These are phyloP conservation scores for Lanius collurio DNA, from an alignment of 2,113 vertebrate genomes.

Conservation along the genomic window DNA sequence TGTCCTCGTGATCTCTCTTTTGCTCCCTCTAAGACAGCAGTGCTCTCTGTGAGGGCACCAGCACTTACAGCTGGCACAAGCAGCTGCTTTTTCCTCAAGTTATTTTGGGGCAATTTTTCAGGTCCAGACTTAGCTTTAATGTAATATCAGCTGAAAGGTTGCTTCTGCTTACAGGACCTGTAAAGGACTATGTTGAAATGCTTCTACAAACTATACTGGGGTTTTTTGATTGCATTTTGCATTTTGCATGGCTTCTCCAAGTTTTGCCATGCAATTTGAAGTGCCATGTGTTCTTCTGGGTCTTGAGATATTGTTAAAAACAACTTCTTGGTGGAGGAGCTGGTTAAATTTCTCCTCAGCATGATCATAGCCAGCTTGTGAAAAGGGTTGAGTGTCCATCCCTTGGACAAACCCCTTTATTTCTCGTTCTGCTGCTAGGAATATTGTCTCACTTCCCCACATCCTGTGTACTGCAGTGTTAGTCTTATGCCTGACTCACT, in stretches of 20 bases:
- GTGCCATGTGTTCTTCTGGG: neutral
- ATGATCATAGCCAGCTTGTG: neutral
- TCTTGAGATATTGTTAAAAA: neutral
- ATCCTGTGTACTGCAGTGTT: neutral
- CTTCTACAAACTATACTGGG: neutral
- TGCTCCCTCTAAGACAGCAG: neutral
- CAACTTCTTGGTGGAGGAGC: neutral
- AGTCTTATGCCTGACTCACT: neutral
- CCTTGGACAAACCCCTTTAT: neutral
- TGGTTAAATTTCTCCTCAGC: neutral
- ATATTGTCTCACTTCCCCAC: neutral
- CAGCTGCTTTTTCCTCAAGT: neutral
- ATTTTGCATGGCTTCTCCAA: neutral
- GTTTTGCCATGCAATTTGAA: neutral
- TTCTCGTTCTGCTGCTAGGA: neutral
- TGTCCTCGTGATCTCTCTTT: neutral
- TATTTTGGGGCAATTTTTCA: neutral
- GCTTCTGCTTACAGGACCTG: neutral
- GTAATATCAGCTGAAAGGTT: neutral
- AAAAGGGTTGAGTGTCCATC: neutral
- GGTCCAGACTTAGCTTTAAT: neutral
- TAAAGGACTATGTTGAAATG: neutral
- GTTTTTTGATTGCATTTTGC: neutral
- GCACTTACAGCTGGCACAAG: neutral
- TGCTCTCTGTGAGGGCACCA: neutral